These are phyloP conservation scores for Carassius carassius DNA, from an alignment of 2,113 vertebrate genomes.

Conservation along the genomic window DNA sequence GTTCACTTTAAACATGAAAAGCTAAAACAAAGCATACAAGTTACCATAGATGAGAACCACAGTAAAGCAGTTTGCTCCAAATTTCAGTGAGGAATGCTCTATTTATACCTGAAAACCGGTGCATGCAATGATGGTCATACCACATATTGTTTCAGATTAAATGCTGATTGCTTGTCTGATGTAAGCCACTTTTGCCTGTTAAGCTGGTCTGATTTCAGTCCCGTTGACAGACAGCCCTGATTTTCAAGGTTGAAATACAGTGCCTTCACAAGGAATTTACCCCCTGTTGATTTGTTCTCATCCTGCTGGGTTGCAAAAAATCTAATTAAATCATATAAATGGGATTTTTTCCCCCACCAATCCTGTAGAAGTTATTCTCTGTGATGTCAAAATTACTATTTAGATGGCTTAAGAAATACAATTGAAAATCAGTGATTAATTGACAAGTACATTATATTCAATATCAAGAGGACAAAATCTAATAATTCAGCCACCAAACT, in stretches of 20 bases:
- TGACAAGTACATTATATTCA: background rate
- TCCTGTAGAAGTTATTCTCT: background rate
- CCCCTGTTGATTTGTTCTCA: background rate
- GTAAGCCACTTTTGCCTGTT: background rate
- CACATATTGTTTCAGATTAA: background rate
- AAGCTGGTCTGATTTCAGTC: background rate
- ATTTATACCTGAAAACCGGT: background rate
- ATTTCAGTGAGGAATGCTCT: background rate
- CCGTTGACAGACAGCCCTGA: background rate
- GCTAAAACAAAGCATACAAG: no score
- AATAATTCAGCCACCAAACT: background rate
- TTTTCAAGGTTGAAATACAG: slow-evolving; percentile 1
- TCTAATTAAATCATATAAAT: background rate
- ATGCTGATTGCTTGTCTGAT: slow-evolving; percentile 17
- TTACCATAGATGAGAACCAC: background rate
- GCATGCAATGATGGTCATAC: background rate
- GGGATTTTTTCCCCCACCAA: background rate
- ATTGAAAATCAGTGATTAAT: background rate
- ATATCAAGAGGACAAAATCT: background rate
- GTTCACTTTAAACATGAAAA: no score
- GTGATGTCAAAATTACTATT: background rate
- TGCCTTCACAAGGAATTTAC: background rate
- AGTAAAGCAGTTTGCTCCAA: background rate
- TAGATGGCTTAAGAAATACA: background rate
- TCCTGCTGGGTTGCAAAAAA: background rate